Evolutionary conservation across 2,113 vertebrate species (phyloP).

Genomic region (Rhinoptilus africanus): DNA sequence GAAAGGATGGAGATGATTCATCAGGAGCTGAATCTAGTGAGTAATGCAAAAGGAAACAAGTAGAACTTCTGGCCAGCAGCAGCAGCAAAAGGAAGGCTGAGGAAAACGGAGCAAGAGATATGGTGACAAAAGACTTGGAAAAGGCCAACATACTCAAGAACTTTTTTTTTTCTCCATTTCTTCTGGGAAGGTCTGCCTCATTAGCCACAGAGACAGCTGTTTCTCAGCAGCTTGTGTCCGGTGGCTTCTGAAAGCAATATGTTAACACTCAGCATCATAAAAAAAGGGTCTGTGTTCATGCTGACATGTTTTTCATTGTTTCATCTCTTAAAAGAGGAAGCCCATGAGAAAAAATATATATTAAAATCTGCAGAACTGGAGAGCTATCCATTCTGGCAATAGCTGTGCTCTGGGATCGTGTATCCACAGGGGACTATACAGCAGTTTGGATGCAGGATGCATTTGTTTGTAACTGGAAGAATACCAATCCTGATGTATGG

Average conservation of each 20-base stretch:
- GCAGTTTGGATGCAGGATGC: constrained; percentile 40
- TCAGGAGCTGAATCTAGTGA: background rate
- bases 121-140: background rate
- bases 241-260: background rate
- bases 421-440: constrained; percentile 18
- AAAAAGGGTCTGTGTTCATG: background rate
- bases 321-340: background rate
- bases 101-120: background rate
- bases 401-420: background rate
- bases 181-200: background rate
- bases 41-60: background rate
- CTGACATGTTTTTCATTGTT: background rate
- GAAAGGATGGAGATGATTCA: background rate
- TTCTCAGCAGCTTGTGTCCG: background rate
- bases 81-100: background rate
- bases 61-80: background rate
- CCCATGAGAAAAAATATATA: background rate
- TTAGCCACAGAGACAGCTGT: background rate
- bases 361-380: background rate
- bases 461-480: constrained; percentile 69
- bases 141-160: background rate
- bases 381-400: constrained; percentile 16
- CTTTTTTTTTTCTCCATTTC: background rate
- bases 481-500: constrained; percentile 81
- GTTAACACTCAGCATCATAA: background rate